Percentiles rank a stretch among this genome's conserved stretches.
These are phyloP conservation scores for Limnothrissa miodon DNA, from an alignment of 2,113 vertebrate genomes.

Conservation along the genomic window DNA sequence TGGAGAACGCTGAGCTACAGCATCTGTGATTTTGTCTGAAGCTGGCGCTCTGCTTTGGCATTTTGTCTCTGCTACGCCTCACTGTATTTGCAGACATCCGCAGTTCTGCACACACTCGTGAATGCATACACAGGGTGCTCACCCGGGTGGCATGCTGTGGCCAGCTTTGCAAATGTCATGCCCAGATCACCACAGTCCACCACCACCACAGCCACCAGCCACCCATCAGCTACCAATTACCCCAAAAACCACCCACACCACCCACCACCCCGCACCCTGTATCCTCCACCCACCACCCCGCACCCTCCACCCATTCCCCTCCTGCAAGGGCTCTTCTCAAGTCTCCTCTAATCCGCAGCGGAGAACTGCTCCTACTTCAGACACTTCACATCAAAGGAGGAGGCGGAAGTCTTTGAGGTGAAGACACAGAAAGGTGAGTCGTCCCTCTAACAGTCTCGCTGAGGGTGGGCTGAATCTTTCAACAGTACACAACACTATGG, in stretches of 20 bases:
- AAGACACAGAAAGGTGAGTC: constrained; percentile 95
- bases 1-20: background rate
- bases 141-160: background rate
- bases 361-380: constrained; percentile 96
- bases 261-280: too few relatives aligned
- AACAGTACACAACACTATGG: background rate
- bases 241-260: too few relatives aligned
- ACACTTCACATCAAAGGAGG: constrained; percentile 92
- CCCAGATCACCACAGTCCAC: background rate
- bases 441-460: background rate
- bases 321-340: constrained; percentile 35
- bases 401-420: constrained; percentile 90
- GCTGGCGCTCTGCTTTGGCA: background rate
- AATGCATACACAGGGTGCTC: background rate
- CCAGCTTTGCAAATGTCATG: background rate
- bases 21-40: background rate
- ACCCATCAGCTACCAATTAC: background rate
- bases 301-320: constrained; percentile 32
- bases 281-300: background rate
- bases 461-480: background rate
- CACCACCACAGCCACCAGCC: background rate
- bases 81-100: background rate
- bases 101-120: background rate
- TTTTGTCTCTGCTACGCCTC: background rate
- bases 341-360: constrained; percentile 68